Evolutionary conservation across 2,797 vertebrate genomes (phyloP), one percentile per base, ranked within the genome.

Genomic region (Potorous gilbertii): DNA sequence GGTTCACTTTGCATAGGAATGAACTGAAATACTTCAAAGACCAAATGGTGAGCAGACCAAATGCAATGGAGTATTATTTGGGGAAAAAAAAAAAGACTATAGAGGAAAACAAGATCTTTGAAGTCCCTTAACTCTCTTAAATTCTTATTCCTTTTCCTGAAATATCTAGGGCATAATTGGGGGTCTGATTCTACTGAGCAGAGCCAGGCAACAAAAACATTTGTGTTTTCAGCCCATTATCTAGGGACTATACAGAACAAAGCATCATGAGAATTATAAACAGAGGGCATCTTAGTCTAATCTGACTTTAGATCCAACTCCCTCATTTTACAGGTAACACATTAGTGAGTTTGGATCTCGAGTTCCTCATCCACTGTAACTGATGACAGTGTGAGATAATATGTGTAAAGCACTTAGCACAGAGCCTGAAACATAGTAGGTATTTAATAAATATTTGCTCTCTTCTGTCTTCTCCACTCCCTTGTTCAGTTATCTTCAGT

Each of bases 1-100:
- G 99, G 99, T 99, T 99, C 98, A 99, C 99, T 10, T 97, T 99
- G 96, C 99, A 99, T 93, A 99, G 99, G 98, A 99, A 99, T 94
- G 99, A 99, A 97, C 99, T 99, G 21, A 99, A 99, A 96, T 99
- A 99, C 98, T 99, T 99, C 98, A 99, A 99, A 98, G 99, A 99
- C 96, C 99, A 99, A 98, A 99, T 98, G 99, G 99, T 99, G 97
- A 99, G 99, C 98, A 96, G 54, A 56, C 31, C 92, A 95, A 92
- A 12, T 13, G 34, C 28, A 57, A 56, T 92, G 16, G 12, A 21
- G 24, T 81, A 95, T 92, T 59, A 57, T 40, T 91, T 92, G 91
- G 93, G 81, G 95, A 66, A 81, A 50, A 46, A 90, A 66, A 50
- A 46, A 90, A 3, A 59, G 54, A 50, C 55, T 40, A 13, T 91